A percentile compares a stretch with the other conserved stretches of the same genome.
phyloP scores from a whole-genome alignment of 2,888 invertebrate genomes.

The Sminthurinus aureus region DNA sequence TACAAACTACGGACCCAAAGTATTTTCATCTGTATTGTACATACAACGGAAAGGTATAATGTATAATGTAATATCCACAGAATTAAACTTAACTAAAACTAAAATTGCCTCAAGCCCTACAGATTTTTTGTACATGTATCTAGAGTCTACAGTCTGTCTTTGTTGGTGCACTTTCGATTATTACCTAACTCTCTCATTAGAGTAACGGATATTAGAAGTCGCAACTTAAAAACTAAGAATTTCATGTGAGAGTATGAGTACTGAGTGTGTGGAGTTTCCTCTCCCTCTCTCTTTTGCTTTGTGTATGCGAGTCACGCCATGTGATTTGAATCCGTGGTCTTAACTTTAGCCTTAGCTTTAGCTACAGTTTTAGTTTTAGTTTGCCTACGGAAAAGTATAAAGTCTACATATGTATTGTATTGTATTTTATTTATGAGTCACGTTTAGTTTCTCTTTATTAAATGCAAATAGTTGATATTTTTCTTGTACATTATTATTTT shows the following conservation, averaged over 20 bases:
- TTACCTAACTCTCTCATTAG: not conserved
- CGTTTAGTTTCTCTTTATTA: not conserved
- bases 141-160: no score
- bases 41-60: no score
- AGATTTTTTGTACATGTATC: not conserved
- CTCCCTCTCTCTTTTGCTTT: no score
- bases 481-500: not conserved
- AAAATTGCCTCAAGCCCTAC: conserved; percentile 1
- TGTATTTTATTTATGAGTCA: not conserved
- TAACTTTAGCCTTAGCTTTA: not conserved
- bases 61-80: no score
- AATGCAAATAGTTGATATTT: not conserved
- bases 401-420: no score
- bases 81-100: not conserved
- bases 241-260: conserved; percentile 4
- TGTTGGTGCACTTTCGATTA: not conserved
- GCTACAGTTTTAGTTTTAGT: no score
- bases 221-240: not conserved
- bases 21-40: no score
- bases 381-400: not conserved
- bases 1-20: not conserved
- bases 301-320: not conserved
- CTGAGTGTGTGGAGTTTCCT: not conserved
- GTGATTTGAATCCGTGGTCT: conserved; percentile 14
- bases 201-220: not conserved